These are phyloP conservation scores for Origma solitaria DNA, from an alignment of 2,113 vertebrate genomes.

Conservation along the genomic window DNA sequence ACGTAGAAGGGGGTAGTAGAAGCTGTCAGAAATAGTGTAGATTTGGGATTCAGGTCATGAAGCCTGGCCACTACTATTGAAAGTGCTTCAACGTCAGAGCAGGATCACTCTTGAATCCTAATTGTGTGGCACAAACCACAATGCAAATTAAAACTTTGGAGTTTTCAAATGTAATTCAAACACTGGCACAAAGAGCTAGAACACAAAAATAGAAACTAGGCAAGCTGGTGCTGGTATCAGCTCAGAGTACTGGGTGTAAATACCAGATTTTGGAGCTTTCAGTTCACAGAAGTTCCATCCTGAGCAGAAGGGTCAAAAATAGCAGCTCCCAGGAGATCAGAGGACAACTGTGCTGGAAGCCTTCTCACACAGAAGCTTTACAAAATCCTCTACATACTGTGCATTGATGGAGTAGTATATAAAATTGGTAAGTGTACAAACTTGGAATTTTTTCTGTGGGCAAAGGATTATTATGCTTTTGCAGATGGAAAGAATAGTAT, in stretches of 20 bases:
- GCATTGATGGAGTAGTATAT: not conserved
- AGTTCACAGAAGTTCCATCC: not conserved
- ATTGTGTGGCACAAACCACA: not conserved
- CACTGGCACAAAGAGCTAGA: not conserved
- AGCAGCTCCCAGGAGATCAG: not conserved
- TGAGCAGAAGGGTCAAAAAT: not conserved
- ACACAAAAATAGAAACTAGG: not conserved
- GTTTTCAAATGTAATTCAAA: not conserved
- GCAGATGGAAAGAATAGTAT: not conserved
- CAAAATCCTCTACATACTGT: not conserved
- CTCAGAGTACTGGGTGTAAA: not conserved
- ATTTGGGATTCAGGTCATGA: not conserved
- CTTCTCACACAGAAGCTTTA: not conserved
- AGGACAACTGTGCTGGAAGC: not conserved
- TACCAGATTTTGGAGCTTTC: not conserved
- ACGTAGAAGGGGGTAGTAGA: not conserved
- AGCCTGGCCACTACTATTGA: not conserved
- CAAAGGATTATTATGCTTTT: not conserved
- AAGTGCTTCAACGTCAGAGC: accelerated
- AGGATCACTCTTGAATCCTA: not conserved
- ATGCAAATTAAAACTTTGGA: not conserved
- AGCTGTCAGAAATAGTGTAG: not conserved
- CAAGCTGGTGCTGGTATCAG: not conserved
- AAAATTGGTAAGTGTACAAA: not conserved
- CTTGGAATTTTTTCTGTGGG: not conserved